Evolutionary conservation across 2,888 invertebrate genomes (phyloP), one percentile per base, ranked within the genome.

Genomic region (Meandrusa payeni): DNA sequence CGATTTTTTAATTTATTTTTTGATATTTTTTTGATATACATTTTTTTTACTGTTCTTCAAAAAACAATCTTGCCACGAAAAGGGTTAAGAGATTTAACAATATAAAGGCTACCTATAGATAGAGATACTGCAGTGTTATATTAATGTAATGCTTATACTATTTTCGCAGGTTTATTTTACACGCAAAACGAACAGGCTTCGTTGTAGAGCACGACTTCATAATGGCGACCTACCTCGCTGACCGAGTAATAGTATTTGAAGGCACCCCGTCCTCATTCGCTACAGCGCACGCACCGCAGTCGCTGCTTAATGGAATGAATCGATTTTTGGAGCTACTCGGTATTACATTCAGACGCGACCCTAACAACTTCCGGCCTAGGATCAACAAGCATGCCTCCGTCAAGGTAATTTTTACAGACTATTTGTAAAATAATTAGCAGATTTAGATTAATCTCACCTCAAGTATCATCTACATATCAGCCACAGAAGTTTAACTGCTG

Each of bases 191-290:
- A 78, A 99, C 99, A 3, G 99, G 99, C 5, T 99, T 99, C 76
- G 95, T 99, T 7, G 99, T 99, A 1, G 99, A 99, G 92, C 99
- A 99, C 93, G 99, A 99, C 89, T 99, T 99, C 79, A 99, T 99
- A 55, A 99, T 99, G 99, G 99, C 99, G 7, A 99, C 99, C 0
- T 99, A 99, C 79, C 90, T 98, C 50, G 97, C 99, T 0, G 99
- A 99, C 78, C 92, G 99, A 27, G 99, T 99, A 2, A 98, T 99
- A 55, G 99, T 99, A 33, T 98, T 99, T 76, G 99, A 99, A 69
- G 99, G 99, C 32, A 87, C 88, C 27, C 99, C 99, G 0, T 98
- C 98, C 0, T 91, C 97, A 1, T 79, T 93, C 46, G 97, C 99
- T 1, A 91, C 91, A 0, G 99, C 99, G 1, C 96, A 96, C 69